Conservation (phyloP, 2,797 vertebrate genomes). For the Sebastes iracundus region DNA sequence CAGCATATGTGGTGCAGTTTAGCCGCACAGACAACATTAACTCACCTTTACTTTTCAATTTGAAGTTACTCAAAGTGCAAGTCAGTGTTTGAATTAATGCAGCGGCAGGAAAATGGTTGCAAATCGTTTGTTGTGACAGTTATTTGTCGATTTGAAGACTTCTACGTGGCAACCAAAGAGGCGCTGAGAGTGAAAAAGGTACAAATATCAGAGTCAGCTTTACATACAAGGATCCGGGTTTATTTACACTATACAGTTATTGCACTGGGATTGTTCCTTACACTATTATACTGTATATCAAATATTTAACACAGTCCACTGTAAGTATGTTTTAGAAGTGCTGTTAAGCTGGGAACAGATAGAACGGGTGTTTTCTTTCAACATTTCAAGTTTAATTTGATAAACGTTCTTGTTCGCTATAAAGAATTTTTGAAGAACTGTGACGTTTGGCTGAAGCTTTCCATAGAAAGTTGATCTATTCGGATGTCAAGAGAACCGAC, state of each 20-base stretch:
- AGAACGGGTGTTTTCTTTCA: too few relatives aligned
- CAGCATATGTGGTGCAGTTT: neutral
- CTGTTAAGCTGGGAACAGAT: neutral
- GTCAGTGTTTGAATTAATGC: neutral
- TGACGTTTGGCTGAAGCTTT: neutral
- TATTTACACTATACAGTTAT: neutral
- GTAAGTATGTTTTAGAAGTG: neutral
- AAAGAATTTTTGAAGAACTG: too few relatives aligned
- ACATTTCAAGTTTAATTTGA: too few relatives aligned
- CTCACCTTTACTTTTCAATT: neutral
- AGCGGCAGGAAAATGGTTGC: neutral
- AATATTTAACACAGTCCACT: neutral
- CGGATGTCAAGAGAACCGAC: too few relatives aligned
- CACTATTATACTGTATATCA: neutral
- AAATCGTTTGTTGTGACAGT: slow-evolving; percentile 29
- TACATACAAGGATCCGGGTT: neutral
- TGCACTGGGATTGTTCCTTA: neutral
- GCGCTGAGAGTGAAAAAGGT: neutral
- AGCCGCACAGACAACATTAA: neutral
- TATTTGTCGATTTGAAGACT: neutral
- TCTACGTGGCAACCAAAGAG: neutral
- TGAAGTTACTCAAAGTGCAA: neutral
- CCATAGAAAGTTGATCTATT: neutral
- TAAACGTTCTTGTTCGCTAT: too few relatives aligned
- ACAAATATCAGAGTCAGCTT: too few relatives aligned